Percentiles rank a stretch among this genome's conserved stretches.
phyloP scores from a whole-genome alignment of 2,797 vertebrate species.

The Sebastes matsubarae region DNA sequence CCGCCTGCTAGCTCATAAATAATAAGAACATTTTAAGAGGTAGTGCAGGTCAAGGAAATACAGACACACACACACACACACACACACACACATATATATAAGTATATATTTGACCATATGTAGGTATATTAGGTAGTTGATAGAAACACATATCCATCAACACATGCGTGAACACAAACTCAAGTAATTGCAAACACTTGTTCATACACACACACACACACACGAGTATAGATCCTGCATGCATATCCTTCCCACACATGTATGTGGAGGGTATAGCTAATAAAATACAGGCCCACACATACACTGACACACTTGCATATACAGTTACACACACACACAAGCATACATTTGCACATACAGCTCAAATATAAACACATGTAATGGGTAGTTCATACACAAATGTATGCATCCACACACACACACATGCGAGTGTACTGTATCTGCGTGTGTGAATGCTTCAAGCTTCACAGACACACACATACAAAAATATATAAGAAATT shows the following conservation, averaged over 20 bases:
- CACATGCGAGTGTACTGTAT: not conserved
- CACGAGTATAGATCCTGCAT: not conserved
- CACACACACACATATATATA: not conserved
- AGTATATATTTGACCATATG: conserved; percentile 72
- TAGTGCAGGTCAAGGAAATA: conserved; percentile 15
- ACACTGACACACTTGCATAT: conserved; percentile 9
- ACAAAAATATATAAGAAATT: not conserved
- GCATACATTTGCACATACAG: not conserved
- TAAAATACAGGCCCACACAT: conserved; percentile 25
- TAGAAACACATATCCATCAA: conserved; percentile 64
- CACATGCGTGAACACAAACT: conserved; percentile 72
- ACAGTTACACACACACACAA: not conserved
- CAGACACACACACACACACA: not conserved
- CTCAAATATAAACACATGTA: conserved; percentile 21
- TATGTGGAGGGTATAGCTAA: conserved; percentile 2
- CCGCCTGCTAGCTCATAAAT: conserved; percentile 61
- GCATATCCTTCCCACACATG: conserved; percentile 2
- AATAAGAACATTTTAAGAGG: conserved; percentile 44
- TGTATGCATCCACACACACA: not conserved
- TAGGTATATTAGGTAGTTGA: conserved; percentile 64
- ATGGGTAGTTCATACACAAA: not conserved
- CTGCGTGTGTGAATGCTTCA: not conserved
- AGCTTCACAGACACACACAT: too few species aligned
- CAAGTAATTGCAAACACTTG: conserved; percentile 47
- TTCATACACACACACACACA: conserved; percentile 19